A percentile compares a stretch with the other conserved stretches of the same genome.
Conservation (phyloP, 2,888 invertebrate genomes). For the Athetis lepigone region DNA sequence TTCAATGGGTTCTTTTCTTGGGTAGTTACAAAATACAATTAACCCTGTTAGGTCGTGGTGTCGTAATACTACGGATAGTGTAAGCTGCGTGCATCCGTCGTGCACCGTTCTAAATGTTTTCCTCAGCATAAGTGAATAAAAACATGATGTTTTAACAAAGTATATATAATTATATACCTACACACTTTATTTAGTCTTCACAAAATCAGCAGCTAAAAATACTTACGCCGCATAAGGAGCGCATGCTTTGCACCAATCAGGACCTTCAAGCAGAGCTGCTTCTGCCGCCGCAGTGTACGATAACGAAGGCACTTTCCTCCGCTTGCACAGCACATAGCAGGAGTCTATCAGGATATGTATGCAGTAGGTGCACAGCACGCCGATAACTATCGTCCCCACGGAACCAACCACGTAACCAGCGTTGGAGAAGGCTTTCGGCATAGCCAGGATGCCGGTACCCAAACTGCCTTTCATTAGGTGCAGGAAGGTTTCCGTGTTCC, state of each 20-base stretch:
- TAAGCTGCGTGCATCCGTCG: too few species aligned
- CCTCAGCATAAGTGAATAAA: too few species aligned
- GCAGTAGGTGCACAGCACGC: constrained; percentile 97
- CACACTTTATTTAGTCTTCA: too few species aligned
- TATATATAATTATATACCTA: too few species aligned
- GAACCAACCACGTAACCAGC: constrained; percentile 95
- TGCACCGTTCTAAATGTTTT: too few species aligned
- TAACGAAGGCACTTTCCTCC: constrained; percentile 91
- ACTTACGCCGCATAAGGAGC: constrained; percentile 93
- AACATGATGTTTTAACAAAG: too few species aligned
- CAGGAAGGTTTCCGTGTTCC: constrained; percentile 95
- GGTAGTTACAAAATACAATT: too few species aligned
- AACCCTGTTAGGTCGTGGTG: too few species aligned
- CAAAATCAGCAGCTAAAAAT: too few species aligned
- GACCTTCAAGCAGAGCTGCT: constrained; percentile 94
- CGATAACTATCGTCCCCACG: constrained; percentile 95
- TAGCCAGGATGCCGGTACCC: constrained; percentile 97
- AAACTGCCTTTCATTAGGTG: constrained; percentile 97
- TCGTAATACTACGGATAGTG: too few species aligned
- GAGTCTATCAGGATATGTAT: constrained; percentile 96
- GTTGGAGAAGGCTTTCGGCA: constrained; percentile 96
- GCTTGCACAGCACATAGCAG: constrained; percentile 91
- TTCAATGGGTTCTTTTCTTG: too few species aligned
- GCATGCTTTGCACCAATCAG: constrained; percentile 91
- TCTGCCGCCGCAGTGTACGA: constrained; percentile 96